Percentiles rank a stretch among this genome's conserved stretches.
Evolutionary conservation across 2,888 invertebrate species (phyloP).

Genomic region (Aleiodes leptofemur): DNA sequence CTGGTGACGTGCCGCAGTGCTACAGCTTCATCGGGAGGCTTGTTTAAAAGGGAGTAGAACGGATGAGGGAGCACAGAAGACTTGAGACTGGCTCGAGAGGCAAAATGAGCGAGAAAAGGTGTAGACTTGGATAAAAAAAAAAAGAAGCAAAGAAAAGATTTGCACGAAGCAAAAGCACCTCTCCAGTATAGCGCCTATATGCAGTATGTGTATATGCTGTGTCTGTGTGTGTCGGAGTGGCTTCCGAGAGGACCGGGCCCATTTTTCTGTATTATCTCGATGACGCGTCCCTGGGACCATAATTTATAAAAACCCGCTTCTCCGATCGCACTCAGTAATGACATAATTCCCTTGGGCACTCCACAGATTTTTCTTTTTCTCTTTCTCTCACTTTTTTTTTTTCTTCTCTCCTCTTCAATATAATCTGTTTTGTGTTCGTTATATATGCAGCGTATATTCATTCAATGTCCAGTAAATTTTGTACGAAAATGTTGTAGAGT

Average conservation of each 20-base stretch:
- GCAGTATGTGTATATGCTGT: constrained; percentile 10
- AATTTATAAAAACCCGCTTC: constrained; percentile 63
- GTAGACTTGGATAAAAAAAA: constrained; percentile 34
- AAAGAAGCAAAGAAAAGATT: constrained; percentile 22
- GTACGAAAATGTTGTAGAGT: constrained; percentile 17
- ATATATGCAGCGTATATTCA: constrained; percentile 11
- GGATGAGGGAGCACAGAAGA: constrained; percentile 25
- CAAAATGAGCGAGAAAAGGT: constrained; percentile 31
- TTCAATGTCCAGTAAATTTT: constrained; percentile 10
- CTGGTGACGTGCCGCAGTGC: constrained; percentile 32
- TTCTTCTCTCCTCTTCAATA: constrained; percentile 5
- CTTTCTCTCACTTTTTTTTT: neutral
- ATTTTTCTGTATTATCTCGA: constrained; percentile 71
- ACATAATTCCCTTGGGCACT: constrained; percentile 62
- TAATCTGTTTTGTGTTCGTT: constrained; percentile 2
- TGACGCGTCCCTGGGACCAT: constrained; percentile 63
- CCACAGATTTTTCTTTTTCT: constrained; percentile 22
- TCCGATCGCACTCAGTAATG: constrained; percentile 60
- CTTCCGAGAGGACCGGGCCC: constrained; percentile 63
- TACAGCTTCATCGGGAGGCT: constrained; percentile 49
- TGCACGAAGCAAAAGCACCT: constrained; percentile 22
- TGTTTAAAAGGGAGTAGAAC: constrained; percentile 24
- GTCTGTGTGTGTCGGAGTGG: constrained; percentile 40
- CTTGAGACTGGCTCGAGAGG: constrained; percentile 1
- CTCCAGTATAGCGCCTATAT: constrained; percentile 38